Conservation (phyloP, 2,797 vertebrate genomes). For the Paguma larvata region DNA sequence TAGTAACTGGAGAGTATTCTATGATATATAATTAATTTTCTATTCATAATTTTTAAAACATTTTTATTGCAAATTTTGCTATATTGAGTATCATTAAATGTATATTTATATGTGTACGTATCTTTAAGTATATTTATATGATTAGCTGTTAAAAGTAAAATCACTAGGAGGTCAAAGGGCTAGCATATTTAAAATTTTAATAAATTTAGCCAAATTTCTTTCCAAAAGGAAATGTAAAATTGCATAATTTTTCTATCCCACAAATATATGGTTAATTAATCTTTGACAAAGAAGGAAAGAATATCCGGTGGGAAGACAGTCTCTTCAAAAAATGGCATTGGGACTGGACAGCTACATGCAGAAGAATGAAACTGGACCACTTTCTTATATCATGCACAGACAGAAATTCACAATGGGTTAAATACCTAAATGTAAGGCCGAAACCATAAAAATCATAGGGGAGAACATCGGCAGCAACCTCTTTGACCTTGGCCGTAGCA, state of each 20-base stretch:
- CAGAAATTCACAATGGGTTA: too few species aligned
- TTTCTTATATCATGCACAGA: too few species aligned
- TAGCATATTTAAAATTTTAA: neutral
- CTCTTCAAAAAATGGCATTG: neutral
- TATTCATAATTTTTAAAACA: neutral
- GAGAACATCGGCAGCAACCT: too few species aligned
- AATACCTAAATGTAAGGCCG: too few species aligned
- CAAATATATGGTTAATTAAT: neutral
- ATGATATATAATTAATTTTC: neutral
- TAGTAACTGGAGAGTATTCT: neutral
- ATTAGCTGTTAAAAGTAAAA: conserved; percentile 39
- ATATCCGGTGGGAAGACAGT: neutral
- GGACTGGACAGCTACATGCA: neutral
- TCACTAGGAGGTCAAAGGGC: neutral
- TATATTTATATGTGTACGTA: neutral
- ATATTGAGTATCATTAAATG: neutral
- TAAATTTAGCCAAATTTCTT: neutral
- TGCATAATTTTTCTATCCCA: neutral
- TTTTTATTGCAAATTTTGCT: neutral
- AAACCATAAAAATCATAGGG: too few species aligned
- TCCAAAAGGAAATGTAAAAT: neutral
- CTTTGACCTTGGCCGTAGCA: too few species aligned
- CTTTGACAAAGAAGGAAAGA: neutral
- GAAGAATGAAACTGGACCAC: too few species aligned
- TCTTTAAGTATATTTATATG: neutral